A percentile compares a stretch with the other conserved stretches of the same genome.
phyloP scores from a whole-genome alignment of 1,140 invertebrate genomes.

The Dendroctonus valens region DNA sequence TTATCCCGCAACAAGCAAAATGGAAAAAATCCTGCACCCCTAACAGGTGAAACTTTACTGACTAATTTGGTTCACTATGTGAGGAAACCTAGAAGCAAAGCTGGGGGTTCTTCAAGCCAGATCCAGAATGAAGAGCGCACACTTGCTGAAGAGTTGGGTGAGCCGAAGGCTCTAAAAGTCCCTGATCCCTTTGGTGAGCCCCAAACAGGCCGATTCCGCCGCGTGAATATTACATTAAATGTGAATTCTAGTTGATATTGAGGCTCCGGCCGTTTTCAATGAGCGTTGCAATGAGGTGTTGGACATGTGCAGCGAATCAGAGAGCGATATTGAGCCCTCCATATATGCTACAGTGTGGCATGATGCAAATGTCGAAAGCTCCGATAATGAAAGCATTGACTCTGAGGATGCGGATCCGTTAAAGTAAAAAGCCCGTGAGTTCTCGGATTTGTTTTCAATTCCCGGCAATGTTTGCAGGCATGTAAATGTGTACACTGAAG shows the following conservation, averaged over 20 bases:
- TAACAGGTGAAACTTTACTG: constrained; percentile 61
- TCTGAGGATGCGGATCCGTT: constrained; percentile 74
- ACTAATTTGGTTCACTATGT: constrained; percentile 59
- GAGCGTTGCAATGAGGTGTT: constrained; percentile 59
- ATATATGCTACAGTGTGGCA: constrained; percentile 64
- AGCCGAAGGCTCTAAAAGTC: constrained; percentile 44
- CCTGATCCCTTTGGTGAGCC: constrained; percentile 59
- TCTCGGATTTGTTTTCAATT: no score
- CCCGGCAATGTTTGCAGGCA: constrained; percentile 59
- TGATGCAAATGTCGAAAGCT: constrained; percentile 67
- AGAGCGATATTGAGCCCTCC: constrained; percentile 68
- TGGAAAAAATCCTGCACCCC: constrained; percentile 56
- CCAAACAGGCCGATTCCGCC: not conserved
- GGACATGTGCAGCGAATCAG: constrained; percentile 69
- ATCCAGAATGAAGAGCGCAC: no score
- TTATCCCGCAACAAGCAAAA: constrained; percentile 58
- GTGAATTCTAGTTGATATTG: constrained; percentile 54
- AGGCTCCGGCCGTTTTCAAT: constrained; percentile 56
- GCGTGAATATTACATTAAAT: no score
- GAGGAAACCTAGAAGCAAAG: constrained; percentile 41
- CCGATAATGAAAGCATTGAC: constrained; percentile 74
- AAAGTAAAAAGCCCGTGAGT: constrained; percentile 56
- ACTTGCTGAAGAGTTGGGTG: constrained; percentile 15
- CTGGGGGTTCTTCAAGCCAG: not conserved
- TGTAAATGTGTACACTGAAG: constrained; percentile 82